Evolutionary conservation across 1,140 invertebrate species (phyloP).

Genomic region (Heliconius congener): DNA sequence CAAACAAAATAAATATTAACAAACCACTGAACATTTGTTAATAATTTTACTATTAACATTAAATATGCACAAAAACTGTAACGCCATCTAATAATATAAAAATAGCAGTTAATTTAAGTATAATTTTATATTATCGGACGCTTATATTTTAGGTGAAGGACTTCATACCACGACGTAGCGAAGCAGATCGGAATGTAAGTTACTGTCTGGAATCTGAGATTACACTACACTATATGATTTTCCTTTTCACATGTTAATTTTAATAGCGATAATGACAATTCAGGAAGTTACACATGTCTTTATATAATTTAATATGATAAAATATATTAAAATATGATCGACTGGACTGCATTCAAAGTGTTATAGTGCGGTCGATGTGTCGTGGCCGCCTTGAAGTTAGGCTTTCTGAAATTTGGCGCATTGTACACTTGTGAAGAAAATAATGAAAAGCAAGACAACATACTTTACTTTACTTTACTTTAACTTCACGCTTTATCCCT

Average conservation of each 20-base stretch:
- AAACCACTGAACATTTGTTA: background rate
- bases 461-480: too few species aligned
- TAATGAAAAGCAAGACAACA: too few species aligned
- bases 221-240: background rate
- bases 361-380: too few species aligned
- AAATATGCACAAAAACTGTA: constrained; percentile 17
- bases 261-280: background rate
- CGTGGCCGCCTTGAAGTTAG: too few species aligned
- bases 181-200: constrained; percentile 37
- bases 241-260: background rate
- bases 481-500: too few species aligned
- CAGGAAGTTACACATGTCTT: too few species aligned
- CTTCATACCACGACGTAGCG: constrained; percentile 37
- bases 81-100: constrained; percentile 6
- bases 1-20: background rate
- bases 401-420: too few species aligned
- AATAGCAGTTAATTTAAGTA: constrained; percentile 4
- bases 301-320: too few species aligned
- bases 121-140: constrained; percentile 34
- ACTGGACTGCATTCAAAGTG: too few species aligned
- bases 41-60: background rate
- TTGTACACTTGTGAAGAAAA: too few species aligned
- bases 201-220: constrained; percentile 27
- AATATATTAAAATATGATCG: too few species aligned
- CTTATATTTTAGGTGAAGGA: constrained; percentile 40